Evolutionary conservation across 2,113 vertebrate species (phyloP), one percentile per base, ranked within the genome.

Genomic region (Balaenoptera acutorostrata): DNA sequence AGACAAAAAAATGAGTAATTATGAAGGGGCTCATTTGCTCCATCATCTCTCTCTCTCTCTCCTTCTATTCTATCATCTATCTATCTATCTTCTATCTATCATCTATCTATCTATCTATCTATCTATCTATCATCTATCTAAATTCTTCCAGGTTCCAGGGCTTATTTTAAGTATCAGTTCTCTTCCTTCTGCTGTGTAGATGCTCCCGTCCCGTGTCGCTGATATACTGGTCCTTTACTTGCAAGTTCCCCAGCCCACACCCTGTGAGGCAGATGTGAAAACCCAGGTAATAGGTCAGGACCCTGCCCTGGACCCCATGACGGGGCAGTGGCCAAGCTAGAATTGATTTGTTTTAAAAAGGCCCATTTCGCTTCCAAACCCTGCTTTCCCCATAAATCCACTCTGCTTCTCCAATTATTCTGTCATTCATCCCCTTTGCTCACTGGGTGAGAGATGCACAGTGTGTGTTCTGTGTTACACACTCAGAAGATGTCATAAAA

Each of bases 371-470:
- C 14, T 72, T 49, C 10, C 44, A 36, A 18, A 2, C 5, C 41
- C 8, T 8, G 23, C 46, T 80, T 55, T 72, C 55, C 0, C 29
- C 4, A 0, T 0, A 23, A 71, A 11, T 1, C 27, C 10, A 12
- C 59, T 29, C 61, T 10, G 31, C 31, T 29, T 11, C 68, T 14
- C 82, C 44, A 1, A 3, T 8, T 9, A 6, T 15, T 29, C 77
- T 41, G 1, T 1, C 2, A 5, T 46, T 21, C 5, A 3, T 0
- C 33, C 13, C 17, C 5, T 41, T 17, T 21, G 8, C 36, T 77
- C 14, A 0, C 13, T 1, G 6, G 3, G 3, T 69, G 15, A 31
- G 44, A 31, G 13, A 8, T 1, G 6, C 4, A 1, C 0, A 4
- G 5, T 0, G 4, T 15, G 3, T 49, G 0, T 2, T 21, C 57